Conservation (phyloP, 2,888 invertebrate genomes). For the Drosophila recens region DNA sequence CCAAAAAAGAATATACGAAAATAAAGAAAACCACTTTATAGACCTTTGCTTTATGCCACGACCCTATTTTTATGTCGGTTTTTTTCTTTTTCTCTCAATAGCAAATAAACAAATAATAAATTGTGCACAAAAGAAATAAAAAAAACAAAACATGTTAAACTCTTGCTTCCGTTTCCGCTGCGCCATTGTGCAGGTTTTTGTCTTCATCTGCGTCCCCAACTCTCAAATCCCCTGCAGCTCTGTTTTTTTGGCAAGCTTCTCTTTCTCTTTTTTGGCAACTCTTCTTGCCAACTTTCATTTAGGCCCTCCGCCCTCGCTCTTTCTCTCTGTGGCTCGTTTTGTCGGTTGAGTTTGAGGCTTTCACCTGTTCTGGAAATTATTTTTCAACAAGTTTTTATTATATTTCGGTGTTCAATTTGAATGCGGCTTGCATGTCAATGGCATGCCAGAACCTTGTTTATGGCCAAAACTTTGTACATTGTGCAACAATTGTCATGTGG, state of each 20-base stretch:
- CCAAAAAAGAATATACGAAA: conserved; percentile 23
- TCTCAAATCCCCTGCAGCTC: background rate
- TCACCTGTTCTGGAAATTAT: conserved; percentile 34
- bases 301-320: background rate
- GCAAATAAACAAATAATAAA: conserved; percentile 42
- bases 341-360: conserved; percentile 25
- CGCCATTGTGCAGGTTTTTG: conserved; percentile 74
- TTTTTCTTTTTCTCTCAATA: background rate
- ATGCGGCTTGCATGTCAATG: conserved; percentile 46
- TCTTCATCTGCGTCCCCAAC: conserved; percentile 27
- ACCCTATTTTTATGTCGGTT: conserved; percentile 15
- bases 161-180: conserved; percentile 80
- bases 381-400: conserved; percentile 55
- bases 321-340: conserved; percentile 9
- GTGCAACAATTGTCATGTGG: conserved; percentile 30
- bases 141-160: conserved; percentile 51
- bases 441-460: conserved; percentile 17
- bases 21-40: conserved; percentile 6
- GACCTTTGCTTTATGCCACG: conserved; percentile 9
- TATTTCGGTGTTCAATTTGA: conserved; percentile 44
- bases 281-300: conserved; percentile 33
- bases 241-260: conserved; percentile 47
- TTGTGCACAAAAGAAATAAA: conserved; percentile 31
- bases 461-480: conserved; percentile 15
- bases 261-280: conserved; percentile 35